Evolutionary conservation across 1,140 invertebrate species (phyloP).

Genomic region (Ostrea edulis): DNA sequence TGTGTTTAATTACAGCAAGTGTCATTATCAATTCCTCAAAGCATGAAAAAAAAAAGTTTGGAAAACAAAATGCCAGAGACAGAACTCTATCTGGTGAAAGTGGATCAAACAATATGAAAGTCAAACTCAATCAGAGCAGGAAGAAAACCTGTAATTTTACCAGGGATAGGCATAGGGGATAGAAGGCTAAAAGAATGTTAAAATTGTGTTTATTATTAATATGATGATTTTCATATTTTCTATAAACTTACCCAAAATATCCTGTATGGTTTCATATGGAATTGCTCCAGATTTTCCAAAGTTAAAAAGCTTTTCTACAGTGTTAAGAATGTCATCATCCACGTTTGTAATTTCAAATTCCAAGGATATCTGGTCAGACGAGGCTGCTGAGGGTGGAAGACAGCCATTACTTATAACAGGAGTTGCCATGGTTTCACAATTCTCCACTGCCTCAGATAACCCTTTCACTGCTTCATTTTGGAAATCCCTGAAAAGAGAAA

Average conservation of each 20-base stretch:
- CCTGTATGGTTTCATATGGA: slow-evolving; percentile 48
- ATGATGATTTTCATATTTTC: background rate
- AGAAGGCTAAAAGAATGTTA: too few species aligned
- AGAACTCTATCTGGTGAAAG: too few species aligned
- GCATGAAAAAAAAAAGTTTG: too few species aligned
- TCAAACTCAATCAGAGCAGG: too few species aligned
- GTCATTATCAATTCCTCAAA: too few species aligned
- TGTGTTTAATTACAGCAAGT: too few species aligned
- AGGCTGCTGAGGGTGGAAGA: background rate
- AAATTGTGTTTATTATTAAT: too few species aligned
- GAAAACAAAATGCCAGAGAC: too few species aligned
- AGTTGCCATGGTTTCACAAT: background rate
- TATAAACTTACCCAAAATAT: slow-evolving; percentile 32
- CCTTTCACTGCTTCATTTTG: slow-evolving; percentile 30
- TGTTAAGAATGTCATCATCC: slow-evolving; percentile 64
- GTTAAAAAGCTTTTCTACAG: slow-evolving; percentile 59
- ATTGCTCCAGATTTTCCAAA: slow-evolving; percentile 46
- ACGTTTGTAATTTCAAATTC: slow-evolving; percentile 47
- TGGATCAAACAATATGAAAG: too few species aligned
- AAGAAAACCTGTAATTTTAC: too few species aligned
- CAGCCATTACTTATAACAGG: slow-evolving; percentile 8
- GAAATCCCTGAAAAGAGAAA: background rate
- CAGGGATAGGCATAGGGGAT: too few species aligned
- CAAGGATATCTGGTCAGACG: slow-evolving; percentile 10
- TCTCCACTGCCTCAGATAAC: background rate